These are phyloP conservation scores for Gerris buenoi DNA, from an alignment of 1,140 invertebrate species.

Conservation along the genomic window DNA sequence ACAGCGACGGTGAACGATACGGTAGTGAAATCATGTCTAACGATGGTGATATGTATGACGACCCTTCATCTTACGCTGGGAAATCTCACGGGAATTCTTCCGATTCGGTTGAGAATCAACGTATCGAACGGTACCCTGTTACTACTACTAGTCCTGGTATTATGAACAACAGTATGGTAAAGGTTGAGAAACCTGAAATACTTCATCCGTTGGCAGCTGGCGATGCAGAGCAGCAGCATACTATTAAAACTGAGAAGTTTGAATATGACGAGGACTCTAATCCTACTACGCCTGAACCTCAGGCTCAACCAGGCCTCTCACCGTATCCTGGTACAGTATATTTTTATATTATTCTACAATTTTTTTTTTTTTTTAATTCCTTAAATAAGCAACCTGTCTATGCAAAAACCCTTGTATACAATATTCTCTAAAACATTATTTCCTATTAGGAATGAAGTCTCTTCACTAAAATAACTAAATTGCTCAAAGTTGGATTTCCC, in stretches of 20 bases:
- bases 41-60: background rate
- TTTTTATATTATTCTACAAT: too few species aligned
- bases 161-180: too few species aligned
- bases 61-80: background rate
- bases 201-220: background rate
- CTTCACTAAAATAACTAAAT: too few species aligned
- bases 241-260: background rate
- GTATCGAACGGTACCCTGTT: background rate
- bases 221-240: background rate
- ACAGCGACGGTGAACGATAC: background rate
- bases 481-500: too few species aligned
- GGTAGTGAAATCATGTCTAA: background rate
- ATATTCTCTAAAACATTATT: too few species aligned
- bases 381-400: too few species aligned
- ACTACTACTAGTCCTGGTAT: too few species aligned
- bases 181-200: background rate
- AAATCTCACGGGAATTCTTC: background rate
- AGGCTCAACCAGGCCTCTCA: background rate
- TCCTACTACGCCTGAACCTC: background rate
- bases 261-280: background rate
- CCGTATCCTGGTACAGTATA: background rate
- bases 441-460: too few species aligned
- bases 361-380: too few species aligned
- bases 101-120: background rate
- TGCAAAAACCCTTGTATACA: too few species aligned